Base-by-base conservation (phyloP, 2,888 invertebrate genomes). In the Operophtera brumata region DNA sequence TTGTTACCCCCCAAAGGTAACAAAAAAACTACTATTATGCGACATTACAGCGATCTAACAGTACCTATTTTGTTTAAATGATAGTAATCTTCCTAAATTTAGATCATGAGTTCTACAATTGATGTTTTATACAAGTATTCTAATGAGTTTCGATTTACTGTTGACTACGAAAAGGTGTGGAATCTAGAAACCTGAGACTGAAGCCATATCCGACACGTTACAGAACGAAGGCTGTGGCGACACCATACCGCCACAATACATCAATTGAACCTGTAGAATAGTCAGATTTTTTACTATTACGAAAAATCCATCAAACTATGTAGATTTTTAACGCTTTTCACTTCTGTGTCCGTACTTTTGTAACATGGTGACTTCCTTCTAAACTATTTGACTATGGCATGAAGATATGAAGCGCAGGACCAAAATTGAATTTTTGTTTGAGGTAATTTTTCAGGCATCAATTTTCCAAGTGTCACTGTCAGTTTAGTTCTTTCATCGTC, bases 201-300 rank as follows among this genome's bases (percentile, higher is more conserved):
- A 80, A 9, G 87, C 82, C 9, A 89, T 76, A 61, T 89, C 89
- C 26, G 89, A 88, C 34, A 87, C 85, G 76, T 87, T 89, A 82
- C 87, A 88, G 73, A 80, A 88, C 62, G 89, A 86, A 47, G 86
- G 86, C 71, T 88, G 88, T 51, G 89, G 90, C 26, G 90, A 90
- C 68, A 84, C 78, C 84, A 89, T 83, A 51, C 82, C 84, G 41
- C 84, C 85, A 75, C 89, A 89, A 70, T 80, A 88, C 76, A 89
- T 85, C 84, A 89, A 84, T 57, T 86, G 83, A 35, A 89, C 84
- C 89, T 90, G 84, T 57, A 53, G 59, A 66, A 63, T 54, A 45
- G 35, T 57, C 6, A 52, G 52, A 44, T 57, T 44, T 26, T 57
- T 39, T 35, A 13, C 6, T 40, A 44, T 40, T 34, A 36, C 4